Evolutionary conservation across 2,797 vertebrate species (phyloP).

Genomic region (Merluccius polli): DNA sequence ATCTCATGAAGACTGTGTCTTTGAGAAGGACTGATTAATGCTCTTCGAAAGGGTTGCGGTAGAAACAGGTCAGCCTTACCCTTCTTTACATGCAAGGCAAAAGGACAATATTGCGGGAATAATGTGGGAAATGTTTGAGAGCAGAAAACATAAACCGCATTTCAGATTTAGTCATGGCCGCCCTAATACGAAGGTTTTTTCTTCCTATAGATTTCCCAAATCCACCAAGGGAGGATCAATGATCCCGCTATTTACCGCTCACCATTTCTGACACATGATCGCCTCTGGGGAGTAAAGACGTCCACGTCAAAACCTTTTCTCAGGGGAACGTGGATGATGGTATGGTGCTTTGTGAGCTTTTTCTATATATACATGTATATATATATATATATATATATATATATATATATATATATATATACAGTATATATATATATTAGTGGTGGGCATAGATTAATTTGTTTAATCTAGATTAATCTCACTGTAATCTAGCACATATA

Average conservation of each 20-base stretch:
- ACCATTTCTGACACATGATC: constrained; percentile 45
- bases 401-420: no score
- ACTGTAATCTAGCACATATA: no score
- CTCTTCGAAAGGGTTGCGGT: constrained; percentile 52
- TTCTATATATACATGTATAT: no score
- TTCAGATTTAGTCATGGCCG: constrained; percentile 25
- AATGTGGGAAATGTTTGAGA: constrained; percentile 8
- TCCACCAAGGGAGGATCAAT: constrained; percentile 49
- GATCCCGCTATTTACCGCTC: constrained; percentile 38
- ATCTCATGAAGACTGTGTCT: constrained; percentile 55
- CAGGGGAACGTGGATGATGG: background rate
- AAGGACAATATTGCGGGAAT: constrained; percentile 11
- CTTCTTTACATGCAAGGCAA: constrained; percentile 49
- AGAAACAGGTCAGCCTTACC: constrained; percentile 3
- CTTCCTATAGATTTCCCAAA: constrained; percentile 22
- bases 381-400: no score
- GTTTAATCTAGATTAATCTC: no score
- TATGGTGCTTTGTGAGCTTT: background rate
- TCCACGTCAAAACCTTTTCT: background rate
- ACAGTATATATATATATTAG: no score
- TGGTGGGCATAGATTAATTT: no score
- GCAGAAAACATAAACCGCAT: constrained; percentile 20
- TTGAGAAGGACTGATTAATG: constrained; percentile 56
- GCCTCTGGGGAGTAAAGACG: constrained; percentile 22
- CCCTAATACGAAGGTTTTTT: constrained; percentile 34